A percentile compares a stretch with the other conserved stretches of the same genome.
Conservation (phyloP, 1,140 invertebrate genomes). For the Atopsyche davidsoni region DNA sequence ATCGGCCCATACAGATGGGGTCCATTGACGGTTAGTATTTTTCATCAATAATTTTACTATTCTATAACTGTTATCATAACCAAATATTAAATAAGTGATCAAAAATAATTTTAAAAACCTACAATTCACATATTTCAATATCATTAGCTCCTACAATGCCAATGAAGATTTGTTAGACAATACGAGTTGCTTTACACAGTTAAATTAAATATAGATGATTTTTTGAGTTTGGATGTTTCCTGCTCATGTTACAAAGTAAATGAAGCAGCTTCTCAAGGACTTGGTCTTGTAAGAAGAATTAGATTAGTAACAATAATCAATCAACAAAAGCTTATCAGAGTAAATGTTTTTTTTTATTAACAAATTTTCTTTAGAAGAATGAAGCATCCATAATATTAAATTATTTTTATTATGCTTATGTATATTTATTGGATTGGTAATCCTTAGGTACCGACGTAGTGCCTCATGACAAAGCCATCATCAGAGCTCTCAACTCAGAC, state of each 20-base stretch:
- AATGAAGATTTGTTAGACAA: no score
- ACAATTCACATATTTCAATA: no score
- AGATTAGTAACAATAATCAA: neutral
- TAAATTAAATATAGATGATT: no score
- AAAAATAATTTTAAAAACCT: no score
- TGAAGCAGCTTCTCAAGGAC: no score
- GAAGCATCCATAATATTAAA: slow-evolving; percentile 1
- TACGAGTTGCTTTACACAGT: no score
- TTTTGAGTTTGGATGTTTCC: no score
- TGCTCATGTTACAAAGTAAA: no score
- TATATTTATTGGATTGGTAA: no score
- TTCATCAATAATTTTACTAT: slow-evolving; percentile 1
- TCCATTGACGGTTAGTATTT: slow-evolving; percentile 59
- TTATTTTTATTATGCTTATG: neutral
- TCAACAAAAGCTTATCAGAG: neutral
- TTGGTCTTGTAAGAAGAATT: no score
- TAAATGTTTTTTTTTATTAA: neutral
- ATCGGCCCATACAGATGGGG: slow-evolving; percentile 62
- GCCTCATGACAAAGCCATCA: slow-evolving; percentile 74
- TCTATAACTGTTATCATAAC: neutral
- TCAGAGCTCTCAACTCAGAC: slow-evolving; percentile 63
- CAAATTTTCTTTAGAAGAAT: neutral
- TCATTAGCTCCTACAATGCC: no score
- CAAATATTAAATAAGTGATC: neutral
- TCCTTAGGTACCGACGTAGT: slow-evolving; percentile 63